Conservation (phyloP, 2,888 invertebrate species). For the Drosophila rubida region DNA sequence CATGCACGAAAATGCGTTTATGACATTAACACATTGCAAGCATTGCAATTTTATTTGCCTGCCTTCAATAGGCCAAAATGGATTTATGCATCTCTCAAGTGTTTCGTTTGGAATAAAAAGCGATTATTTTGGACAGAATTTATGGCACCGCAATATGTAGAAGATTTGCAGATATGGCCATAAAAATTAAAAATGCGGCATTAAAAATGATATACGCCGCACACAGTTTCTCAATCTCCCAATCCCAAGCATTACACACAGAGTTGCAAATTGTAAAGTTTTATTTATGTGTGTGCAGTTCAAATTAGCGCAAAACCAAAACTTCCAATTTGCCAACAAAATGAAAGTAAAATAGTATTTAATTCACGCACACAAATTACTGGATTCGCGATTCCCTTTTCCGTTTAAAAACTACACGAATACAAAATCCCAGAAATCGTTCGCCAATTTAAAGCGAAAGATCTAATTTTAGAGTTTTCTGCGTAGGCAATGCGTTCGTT, state of each 20-base stretch:
- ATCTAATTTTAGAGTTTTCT: neutral
- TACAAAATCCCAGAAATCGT: neutral
- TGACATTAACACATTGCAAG: constrained; percentile 51
- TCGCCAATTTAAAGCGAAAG: neutral
- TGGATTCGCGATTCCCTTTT: neutral
- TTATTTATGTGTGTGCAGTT: neutral
- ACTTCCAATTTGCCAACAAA: too few species aligned
- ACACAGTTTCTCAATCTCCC: too few species aligned
- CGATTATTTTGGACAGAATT: constrained; percentile 28
- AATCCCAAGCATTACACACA: too few species aligned
- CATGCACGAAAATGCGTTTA: constrained; percentile 11
- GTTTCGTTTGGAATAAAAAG: constrained; percentile 8
- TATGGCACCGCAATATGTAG: constrained; percentile 29
- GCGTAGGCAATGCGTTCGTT: neutral
- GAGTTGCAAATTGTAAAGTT: too few species aligned
- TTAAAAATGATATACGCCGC: constrained; percentile 1
- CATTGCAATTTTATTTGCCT: constrained; percentile 45
- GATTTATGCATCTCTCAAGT: constrained; percentile 37
- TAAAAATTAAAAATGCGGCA: constrained; percentile 18
- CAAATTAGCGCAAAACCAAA: neutral
- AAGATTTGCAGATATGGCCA: constrained; percentile 28
- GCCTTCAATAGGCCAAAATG: constrained; percentile 38
- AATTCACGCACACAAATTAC: too few species aligned
- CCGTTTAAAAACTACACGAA: neutral
- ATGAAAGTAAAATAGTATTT: too few species aligned